Base-by-base conservation (phyloP, 2,888 invertebrate species). In the Rhodophaea formosa region DNA sequence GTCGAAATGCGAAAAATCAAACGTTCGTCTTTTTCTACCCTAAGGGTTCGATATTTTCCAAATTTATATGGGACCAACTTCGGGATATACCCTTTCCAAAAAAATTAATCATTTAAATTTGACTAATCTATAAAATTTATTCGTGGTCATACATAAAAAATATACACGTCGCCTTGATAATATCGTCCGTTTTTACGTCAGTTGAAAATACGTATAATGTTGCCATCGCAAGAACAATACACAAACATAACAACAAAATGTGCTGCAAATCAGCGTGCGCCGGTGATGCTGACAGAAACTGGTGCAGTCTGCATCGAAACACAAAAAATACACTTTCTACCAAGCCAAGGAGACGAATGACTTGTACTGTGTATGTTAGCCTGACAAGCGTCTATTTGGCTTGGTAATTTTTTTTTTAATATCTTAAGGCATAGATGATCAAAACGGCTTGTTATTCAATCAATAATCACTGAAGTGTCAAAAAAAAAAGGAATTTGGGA, bases 221-320 rank as follows among this genome's bases (percentile, higher is more conserved):
- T 42, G 42, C 43, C 29, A 44, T 56, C 65, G 62, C 70, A 65
- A 64, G 58, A 60, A 67, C 65, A 65, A 66, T 59, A 17, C 53
- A 56, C 55, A 17, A 47, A 56, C 55, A 60, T 67, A 64, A 64
- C 62, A 59, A 61, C 10, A 42, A 51, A 51, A 16, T 35, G 32
- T 51, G 51, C 51, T 15, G 16, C 51, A 51, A 35, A 39, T 35
- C 51, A 35, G 17, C 51, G 39, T 12, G 51, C 35, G 35, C 35
- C 10, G 14, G 51, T 51, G 35, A 35, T 51, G 39, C 17, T 51
- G 39, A 51, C 51, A 35, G 35, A 35, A 51, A 51, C 35, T 15
- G 8, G 51, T 35, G 51, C 17, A 35, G 51, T 51, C 16, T 51
- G 12, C 51, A 17, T 51, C 15, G 35, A 35, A 51, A 51, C 32